phyloP scores from a whole-genome alignment of 2,113 vertebrate species.

The Balaenoptera acutorostrata region DNA sequence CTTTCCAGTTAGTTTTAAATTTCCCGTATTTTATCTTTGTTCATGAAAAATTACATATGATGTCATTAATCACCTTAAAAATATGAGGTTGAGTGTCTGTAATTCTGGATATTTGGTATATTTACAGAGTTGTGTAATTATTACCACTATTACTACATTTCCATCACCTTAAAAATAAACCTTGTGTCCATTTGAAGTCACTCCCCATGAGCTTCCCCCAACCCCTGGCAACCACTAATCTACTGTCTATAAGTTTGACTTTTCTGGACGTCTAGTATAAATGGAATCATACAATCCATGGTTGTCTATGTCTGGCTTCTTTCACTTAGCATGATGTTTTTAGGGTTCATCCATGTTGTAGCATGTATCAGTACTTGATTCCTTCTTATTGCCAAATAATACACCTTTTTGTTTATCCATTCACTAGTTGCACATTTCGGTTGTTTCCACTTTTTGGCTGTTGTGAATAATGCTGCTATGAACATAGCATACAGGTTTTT shows the following conservation, averaged over 20 bases:
- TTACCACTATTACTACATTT: background rate
- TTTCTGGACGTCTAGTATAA: background rate
- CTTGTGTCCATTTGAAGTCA: background rate
- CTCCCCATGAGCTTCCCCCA: background rate
- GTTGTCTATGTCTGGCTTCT: background rate
- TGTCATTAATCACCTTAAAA: background rate
- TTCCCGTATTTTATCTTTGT: background rate
- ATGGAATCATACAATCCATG: background rate
- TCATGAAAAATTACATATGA: background rate
- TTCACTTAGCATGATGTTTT: background rate
- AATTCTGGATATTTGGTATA: background rate
- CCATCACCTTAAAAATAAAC: background rate
- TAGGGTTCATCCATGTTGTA: background rate
- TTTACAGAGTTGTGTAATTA: background rate
- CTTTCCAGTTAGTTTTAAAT: slow-evolving; percentile 34
- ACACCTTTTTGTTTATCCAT: background rate
- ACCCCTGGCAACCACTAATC: background rate
- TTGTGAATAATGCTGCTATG: background rate
- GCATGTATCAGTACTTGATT: background rate
- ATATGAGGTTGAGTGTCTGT: background rate
- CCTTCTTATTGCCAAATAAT: background rate
- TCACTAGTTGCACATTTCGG: background rate
- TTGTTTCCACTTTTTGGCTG: background rate
- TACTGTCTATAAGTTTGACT: background rate
- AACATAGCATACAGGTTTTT: background rate